A percentile compares a stretch with the other conserved stretches of the same genome.
phyloP scores from a whole-genome alignment of 2,888 invertebrate genomes.

The Diaperis boleti region DNA sequence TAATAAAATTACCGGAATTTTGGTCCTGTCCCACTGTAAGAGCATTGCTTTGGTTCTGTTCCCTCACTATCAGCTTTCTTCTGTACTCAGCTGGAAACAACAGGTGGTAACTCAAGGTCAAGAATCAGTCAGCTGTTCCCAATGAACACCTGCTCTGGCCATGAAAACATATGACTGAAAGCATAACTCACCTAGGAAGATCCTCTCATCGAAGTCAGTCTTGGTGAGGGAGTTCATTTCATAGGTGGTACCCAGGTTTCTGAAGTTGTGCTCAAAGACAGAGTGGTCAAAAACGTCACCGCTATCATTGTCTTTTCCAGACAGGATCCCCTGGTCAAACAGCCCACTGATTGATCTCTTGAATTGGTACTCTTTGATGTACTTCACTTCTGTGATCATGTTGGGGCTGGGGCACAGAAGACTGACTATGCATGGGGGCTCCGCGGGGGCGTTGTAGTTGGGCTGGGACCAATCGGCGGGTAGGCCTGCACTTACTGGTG shows the following conservation, averaged over 20 bases:
- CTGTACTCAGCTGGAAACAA: slow-evolving; percentile 54
- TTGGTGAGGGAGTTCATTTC: slow-evolving; percentile 91
- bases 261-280: slow-evolving; percentile 88
- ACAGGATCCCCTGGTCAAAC: slow-evolving; percentile 80
- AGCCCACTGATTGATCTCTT: slow-evolving; percentile 82
- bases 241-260: slow-evolving; percentile 87
- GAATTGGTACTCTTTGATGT: slow-evolving; percentile 90
- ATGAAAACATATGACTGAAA: slow-evolving; percentile 13
- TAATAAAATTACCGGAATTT: slow-evolving; percentile 17
- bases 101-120: slow-evolving; percentile 37
- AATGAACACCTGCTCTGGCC: slow-evolving; percentile 22
- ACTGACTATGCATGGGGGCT: slow-evolving; percentile 83
- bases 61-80: slow-evolving; percentile 52
- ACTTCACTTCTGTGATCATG: slow-evolving; percentile 87
- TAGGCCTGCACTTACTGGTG: slow-evolving; percentile 72
- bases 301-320: slow-evolving; percentile 78
- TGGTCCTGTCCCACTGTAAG: slow-evolving; percentile 5
- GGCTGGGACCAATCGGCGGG: slow-evolving; percentile 76
- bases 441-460: slow-evolving; percentile 71
- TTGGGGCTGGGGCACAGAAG: slow-evolving; percentile 47
- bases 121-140: slow-evolving; percentile 39
- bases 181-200: slow-evolving; percentile 82
- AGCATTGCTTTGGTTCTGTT: slow-evolving; percentile 40
- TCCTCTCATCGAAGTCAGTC: slow-evolving; percentile 96
- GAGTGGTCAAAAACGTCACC: slow-evolving; percentile 82